Percentiles rank a stretch among this genome's conserved stretches.
phyloP scores from a whole-genome alignment of 2,113 vertebrate species.

The Callospermophilus lateralis region DNA sequence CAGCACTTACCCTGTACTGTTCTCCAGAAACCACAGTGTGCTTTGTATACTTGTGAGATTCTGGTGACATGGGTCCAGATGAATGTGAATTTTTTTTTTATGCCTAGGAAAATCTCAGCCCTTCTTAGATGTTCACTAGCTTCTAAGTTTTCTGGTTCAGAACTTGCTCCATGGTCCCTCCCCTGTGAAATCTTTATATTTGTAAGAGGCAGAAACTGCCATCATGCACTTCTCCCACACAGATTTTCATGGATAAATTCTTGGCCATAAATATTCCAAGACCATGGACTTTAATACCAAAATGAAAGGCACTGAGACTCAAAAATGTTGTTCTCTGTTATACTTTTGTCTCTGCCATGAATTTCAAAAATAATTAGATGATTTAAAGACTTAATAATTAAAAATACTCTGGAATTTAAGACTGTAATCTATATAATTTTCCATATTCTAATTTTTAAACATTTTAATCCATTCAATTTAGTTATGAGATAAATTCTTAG shows the following conservation, averaged over 20 bases:
- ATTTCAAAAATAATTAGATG: not conserved
- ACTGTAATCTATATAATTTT: conserved; percentile 37
- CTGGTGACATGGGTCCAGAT: not conserved
- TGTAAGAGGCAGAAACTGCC: not conserved
- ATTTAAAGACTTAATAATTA: conserved; percentile 8
- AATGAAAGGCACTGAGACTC: not conserved
- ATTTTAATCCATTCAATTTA: conserved; percentile 46
- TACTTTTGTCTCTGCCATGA: not conserved
- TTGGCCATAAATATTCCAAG: not conserved
- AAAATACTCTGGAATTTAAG: not conserved
- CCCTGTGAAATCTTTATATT: not conserved
- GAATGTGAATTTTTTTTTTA: conserved; percentile 3
- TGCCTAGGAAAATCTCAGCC: not conserved
- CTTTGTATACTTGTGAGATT: not conserved
- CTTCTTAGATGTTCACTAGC: not conserved
- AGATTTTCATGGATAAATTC: not conserved
- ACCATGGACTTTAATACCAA: not conserved
- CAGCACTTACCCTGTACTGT: not conserved
- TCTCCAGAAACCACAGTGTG: not conserved
- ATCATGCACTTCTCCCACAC: not conserved
- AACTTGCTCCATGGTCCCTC: not conserved
- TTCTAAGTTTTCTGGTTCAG: not conserved
- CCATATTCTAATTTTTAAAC: not conserved
- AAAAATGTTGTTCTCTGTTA: not conserved
- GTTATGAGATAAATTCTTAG: conserved; percentile 31